Evolutionary conservation across 2,888 invertebrate species (phyloP).

Genomic region (Rhaphigaster nebulosa): DNA sequence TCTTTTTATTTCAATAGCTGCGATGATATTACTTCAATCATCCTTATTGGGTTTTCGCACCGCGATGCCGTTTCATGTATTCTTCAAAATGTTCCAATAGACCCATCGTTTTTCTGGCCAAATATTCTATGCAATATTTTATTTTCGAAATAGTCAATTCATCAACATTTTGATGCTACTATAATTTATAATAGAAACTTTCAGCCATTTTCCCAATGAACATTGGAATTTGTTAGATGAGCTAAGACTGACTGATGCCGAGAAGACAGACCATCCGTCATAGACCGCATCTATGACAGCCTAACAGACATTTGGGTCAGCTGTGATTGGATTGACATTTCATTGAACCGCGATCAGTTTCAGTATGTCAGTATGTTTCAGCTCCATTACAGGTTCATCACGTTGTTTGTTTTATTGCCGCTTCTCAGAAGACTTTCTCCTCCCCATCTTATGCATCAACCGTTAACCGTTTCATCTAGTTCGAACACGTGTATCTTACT

Average conservation of each 20-base stretch:
- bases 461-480: neutral
- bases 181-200: neutral
- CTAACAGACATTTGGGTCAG: neutral
- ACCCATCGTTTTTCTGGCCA: no score
- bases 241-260: neutral
- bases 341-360: neutral
- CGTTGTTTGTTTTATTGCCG: neutral
- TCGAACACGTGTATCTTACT: neutral
- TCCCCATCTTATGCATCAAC: neutral
- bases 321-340: conserved; percentile 24
- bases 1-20: no score
- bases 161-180: neutral
- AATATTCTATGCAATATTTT: no score
- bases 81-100: no score
- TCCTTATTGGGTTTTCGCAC: no score
- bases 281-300: neutral
- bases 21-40: no score
- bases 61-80: no score
- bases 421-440: neutral
- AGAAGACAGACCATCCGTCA: neutral
- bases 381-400: neutral
- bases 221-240: neutral
- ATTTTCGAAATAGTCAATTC: neutral
- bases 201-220: neutral
- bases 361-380: neutral